Evolutionary conservation across 2,797 vertebrate genomes (phyloP).

Genomic region (Vultur gryphus): DNA sequence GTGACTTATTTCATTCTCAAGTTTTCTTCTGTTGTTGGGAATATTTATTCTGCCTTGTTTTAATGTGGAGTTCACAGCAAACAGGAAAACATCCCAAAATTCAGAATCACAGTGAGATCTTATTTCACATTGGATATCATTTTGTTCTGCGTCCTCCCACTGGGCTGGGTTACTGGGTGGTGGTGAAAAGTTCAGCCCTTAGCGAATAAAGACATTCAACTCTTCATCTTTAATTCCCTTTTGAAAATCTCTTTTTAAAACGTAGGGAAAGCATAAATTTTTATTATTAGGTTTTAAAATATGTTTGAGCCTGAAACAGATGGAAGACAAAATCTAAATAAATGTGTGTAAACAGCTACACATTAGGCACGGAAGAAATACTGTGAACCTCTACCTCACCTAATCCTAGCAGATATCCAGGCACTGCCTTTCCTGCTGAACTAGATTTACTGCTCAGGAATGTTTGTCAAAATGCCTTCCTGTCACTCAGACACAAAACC

Average conservation of each 20-base stretch:
- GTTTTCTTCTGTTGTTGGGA: not conserved
- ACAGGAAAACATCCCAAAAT: conserved; percentile 6
- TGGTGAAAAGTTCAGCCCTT: not conserved
- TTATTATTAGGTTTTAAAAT: not conserved
- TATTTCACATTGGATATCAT: not conserved
- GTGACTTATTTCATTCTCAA: not conserved
- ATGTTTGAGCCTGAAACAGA: not conserved
- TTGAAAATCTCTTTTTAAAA: not conserved
- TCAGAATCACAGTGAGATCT: not conserved
- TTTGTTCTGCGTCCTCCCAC: not conserved
- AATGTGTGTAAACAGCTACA: not conserved
- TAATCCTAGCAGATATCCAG: not conserved
- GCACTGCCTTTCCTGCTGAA: not conserved
- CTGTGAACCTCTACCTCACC: not conserved
- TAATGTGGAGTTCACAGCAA: conserved; percentile 16
- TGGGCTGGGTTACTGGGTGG: not conserved
- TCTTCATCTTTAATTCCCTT: not conserved
- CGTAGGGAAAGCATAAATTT: not conserved
- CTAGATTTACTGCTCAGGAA: not conserved
- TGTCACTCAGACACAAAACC: not conserved
- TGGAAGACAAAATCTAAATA: not conserved
- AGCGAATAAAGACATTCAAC: not conserved
- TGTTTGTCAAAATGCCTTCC: not conserved
- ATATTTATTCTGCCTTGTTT: conserved; percentile 12
- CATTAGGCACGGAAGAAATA: not conserved